Percentiles rank a stretch among this genome's conserved stretches.
phyloP scores from a whole-genome alignment of 2,113 vertebrate genomes.

The Meriones unguiculatus region DNA sequence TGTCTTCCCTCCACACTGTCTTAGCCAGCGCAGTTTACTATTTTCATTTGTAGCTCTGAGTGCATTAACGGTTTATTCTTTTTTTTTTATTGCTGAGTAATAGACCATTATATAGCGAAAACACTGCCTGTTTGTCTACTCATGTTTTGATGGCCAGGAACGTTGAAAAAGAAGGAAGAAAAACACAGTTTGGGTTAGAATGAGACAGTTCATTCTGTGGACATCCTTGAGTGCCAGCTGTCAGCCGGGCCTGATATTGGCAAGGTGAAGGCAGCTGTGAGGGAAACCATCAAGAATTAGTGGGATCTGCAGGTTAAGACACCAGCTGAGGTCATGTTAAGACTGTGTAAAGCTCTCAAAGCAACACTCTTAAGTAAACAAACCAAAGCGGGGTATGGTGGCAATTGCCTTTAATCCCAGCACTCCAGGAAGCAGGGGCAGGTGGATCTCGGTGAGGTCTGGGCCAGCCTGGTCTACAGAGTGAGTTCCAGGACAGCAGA shows the following conservation, averaged over 20 bases:
- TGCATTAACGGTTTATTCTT: background rate
- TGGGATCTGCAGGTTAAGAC: background rate
- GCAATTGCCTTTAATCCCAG: too few relatives aligned
- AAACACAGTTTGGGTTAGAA: background rate
- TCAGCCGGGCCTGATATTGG: rapidly evolving
- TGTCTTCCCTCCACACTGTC: background rate
- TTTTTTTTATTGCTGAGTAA: background rate
- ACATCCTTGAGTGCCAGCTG: background rate
- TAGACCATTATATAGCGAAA: background rate
- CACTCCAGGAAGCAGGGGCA: too few relatives aligned
- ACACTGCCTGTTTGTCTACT: background rate
- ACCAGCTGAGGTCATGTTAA: background rate
- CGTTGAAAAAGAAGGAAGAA: background rate
- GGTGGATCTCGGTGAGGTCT: too few relatives aligned
- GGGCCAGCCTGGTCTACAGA: too few relatives aligned
- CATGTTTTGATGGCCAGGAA: background rate
- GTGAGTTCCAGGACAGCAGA: too few relatives aligned
- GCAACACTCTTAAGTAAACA: background rate
- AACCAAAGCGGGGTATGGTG: background rate
- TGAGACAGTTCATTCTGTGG: background rate
- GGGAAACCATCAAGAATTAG: background rate
- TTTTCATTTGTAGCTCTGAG: background rate
- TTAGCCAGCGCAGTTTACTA: background rate
- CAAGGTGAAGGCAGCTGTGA: background rate
- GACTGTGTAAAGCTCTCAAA: background rate